Base-by-base conservation (phyloP, 2,113 vertebrate genomes). In the Bubalus kerabau region DNA sequence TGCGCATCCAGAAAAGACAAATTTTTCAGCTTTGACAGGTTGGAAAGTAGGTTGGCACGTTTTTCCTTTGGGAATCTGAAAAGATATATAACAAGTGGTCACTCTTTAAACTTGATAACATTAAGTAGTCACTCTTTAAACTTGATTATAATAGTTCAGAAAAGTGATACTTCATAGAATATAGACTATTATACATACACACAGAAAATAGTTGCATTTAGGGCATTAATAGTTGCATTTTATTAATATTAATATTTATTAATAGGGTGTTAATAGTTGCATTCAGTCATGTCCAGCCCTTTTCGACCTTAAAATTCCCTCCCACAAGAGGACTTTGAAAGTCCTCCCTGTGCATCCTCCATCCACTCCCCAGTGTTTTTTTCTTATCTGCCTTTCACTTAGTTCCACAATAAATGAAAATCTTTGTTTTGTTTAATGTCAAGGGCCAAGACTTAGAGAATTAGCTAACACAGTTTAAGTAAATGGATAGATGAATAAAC, bases 11-110 rank as follows among this genome's bases (percentile, higher is more conserved):
- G 99, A 99, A 87, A 99, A 99, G 5, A 85, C 26, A 7, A 99
- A 98, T 91, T 99, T 99, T 98, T 99, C 99, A 14, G 99, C 99
- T 98, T 98, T 99, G 91, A 98, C 98, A 23, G 99, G 99, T 97
- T 99, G 99, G 97, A 99, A 99, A 87, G 99, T 99, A 0, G 99
- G 99, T 96, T 98, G 98, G 67, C 99, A 99, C 1, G 99, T 99
- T 98, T 99, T 99, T 96, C 99, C 99, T 98, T 99, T 99, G 13
- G 99, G 99, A 64, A 99, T 98, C 99, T 99, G 90, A 64, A 98
- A 99, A 98, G 85, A 59, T 87, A 97, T 54, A 59, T 83, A 94
- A 78, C 76, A 81, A 76, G 87, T 97, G 94, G 32, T 87, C 76
- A 97, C 94, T 57, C 24, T 62, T 97, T 80, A 95, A 87, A 62